Evolutionary conservation across 1,140 invertebrate species (phyloP), one percentile per base, ranked within the genome.

Genomic region (Calliphora vicina): DNA sequence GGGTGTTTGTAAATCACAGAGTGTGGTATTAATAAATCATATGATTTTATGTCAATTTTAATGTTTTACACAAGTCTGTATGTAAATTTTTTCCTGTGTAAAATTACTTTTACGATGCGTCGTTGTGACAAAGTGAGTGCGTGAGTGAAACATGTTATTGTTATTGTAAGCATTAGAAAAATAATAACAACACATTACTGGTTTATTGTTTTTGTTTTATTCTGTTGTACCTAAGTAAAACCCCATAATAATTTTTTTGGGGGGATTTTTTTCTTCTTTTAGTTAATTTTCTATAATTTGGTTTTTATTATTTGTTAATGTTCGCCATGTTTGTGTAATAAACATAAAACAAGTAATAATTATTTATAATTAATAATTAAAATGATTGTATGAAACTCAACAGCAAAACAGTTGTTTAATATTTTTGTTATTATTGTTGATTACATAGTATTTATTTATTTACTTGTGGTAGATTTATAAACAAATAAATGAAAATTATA

Each of bases 331-430:
- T n/a, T 17, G n/a, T n/a, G 15, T 57, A 57, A 57, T n/a, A 6
- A 17, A 57, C 3, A 57, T n/a, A 67, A 67, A 67, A 67, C n/a
- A 20, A 67, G 23, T 67, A 25, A 25, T 23, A 67, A 67, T 67
- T 67, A 25, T 67, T 67, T 67, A 67, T 25, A 67, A 67, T 67
- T 67, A 67, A 23, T 67, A 6, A 67, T 67, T 67, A 67, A 67
- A 67, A 23, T 67, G 61, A 67, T 67, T 67, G 10, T 6, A 67
- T 20, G n/a, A 67, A 67, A 35, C 45, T 35, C n/a, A 35, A 26
- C 76, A 29, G 17, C 20, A 10, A 35, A 29, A 35, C 10, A 43
- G 6, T 80, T 43, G 35, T 80, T 35, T 78, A 35, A 12, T 50
- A 10, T 13, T 45, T 45, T 45, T 45, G n/a, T n/a, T n/a, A n/a